A percentile compares a stretch with the other conserved stretches of the same genome.
These are phyloP conservation scores for Batillaria attramentaria DNA, from an alignment of 1,140 invertebrate species.

Conservation along the genomic window DNA sequence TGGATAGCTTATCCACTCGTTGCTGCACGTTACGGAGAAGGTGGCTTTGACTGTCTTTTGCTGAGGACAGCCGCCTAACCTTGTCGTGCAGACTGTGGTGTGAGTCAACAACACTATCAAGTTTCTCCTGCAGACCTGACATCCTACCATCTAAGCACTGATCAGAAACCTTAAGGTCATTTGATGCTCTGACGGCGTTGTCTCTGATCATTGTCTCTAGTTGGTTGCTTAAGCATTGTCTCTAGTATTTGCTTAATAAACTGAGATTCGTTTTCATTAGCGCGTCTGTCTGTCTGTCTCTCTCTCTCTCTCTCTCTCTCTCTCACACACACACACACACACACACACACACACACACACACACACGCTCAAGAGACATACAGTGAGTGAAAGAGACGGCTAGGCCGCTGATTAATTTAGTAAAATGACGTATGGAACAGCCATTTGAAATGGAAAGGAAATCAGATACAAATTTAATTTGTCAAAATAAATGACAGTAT, in stretches of 20 bases:
- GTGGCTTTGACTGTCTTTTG: too few species aligned
- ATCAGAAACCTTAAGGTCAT: not conserved
- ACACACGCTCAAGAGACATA: not conserved
- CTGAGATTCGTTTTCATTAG: not conserved
- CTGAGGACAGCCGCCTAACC: too few species aligned
- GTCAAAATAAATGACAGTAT: too few species aligned
- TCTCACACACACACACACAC: not conserved
- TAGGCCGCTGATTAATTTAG: not conserved
- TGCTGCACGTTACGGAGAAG: too few species aligned
- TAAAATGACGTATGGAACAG: not conserved
- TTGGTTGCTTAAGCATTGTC: too few species aligned
- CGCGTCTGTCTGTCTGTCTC: not conserved
- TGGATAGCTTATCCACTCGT: too few species aligned
- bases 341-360: slow-evolving; percentile 14
- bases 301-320: slow-evolving; percentile 1
- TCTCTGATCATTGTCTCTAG: too few species aligned
- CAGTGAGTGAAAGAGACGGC: not conserved
- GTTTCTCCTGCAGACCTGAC: not conserved
- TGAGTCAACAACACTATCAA: not conserved
- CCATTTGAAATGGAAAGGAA: not conserved
- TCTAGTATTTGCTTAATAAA: too few species aligned
- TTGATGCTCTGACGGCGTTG: too few species aligned
- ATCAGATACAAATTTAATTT: too few species aligned
- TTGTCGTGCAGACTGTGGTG: too few species aligned
- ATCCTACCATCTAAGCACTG: not conserved